Conservation (phyloP, 2,113 vertebrate species). For the Grammomys surdaster region DNA sequence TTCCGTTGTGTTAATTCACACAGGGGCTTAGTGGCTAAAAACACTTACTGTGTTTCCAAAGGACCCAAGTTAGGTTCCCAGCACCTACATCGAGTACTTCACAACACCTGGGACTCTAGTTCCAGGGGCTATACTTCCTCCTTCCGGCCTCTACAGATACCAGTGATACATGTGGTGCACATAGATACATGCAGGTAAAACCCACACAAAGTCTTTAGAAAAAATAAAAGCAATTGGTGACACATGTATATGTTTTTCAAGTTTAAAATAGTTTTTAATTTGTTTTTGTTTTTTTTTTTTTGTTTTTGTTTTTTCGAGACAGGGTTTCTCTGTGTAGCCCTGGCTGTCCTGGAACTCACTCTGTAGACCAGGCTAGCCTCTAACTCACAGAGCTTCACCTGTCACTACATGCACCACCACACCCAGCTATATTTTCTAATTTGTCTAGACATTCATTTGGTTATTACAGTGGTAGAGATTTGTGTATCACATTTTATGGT, state of each 20-base stretch:
- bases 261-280: background rate
- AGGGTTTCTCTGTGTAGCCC: background rate
- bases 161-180: background rate
- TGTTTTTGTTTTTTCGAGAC: background rate
- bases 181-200: background rate
- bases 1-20: background rate
- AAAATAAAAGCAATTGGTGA: background rate
- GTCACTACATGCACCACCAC: background rate
- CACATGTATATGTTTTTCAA: background rate
- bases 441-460: background rate
- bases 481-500: background rate
- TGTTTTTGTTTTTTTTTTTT: background rate
- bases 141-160: background rate
- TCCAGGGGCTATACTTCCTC: background rate
- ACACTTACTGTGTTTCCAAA: background rate
- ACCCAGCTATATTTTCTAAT: background rate
- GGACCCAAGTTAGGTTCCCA: background rate
- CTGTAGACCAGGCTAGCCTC: background rate
- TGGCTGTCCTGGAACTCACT: background rate
- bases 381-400: background rate
- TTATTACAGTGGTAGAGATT: background rate
- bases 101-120: background rate
- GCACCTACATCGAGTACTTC: background rate
- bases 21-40: background rate
- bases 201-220: background rate